Evolutionary conservation across 2,888 invertebrate species (phyloP).

Genomic region (Aleiodes alternator): DNA sequence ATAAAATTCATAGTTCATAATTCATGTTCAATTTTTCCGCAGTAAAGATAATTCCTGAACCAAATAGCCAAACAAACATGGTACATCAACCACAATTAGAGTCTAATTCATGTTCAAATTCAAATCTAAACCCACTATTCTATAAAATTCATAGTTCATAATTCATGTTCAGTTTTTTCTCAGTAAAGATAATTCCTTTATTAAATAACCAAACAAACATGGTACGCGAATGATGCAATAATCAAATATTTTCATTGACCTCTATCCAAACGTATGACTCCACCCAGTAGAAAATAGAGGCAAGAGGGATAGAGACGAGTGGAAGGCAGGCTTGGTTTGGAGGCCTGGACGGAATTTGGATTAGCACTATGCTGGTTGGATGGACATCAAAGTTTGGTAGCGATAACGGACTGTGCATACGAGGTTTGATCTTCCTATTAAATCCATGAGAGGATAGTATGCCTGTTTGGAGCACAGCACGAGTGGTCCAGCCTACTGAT

Average conservation of each 20-base stretch:
- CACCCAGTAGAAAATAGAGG: constrained; percentile 11
- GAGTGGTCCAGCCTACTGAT: constrained; percentile 4
- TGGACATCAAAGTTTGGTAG: constrained; percentile 56
- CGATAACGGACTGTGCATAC: constrained; percentile 50
- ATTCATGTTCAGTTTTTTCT: too few relatives aligned
- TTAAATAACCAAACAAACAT: too few relatives aligned
- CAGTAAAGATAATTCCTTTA: too few relatives aligned
- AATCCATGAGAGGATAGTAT: constrained; percentile 48
- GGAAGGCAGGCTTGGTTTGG: neutral
- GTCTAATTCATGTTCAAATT: too few relatives aligned
- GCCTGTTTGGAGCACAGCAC: constrained; percentile 6
- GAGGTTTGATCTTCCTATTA: constrained; percentile 61
- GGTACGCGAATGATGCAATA: too few relatives aligned
- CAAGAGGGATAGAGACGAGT: constrained; percentile 6
- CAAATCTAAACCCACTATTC: too few relatives aligned
- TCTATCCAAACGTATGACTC: constrained; percentile 8
- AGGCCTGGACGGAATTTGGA: constrained; percentile 40
- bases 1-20: too few relatives aligned
- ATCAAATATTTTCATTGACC: constrained; percentile 5
- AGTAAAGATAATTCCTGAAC: too few relatives aligned
- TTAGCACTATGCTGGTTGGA: constrained; percentile 41
- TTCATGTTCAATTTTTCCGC: too few relatives aligned
- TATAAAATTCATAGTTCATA: too few relatives aligned
- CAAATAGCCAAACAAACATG: too few relatives aligned
- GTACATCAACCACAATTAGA: too few relatives aligned